Percentiles rank a stretch among this genome's conserved stretches.
Evolutionary conservation across 2,797 vertebrate genomes (phyloP).

Genomic region (Sylvia borin): DNA sequence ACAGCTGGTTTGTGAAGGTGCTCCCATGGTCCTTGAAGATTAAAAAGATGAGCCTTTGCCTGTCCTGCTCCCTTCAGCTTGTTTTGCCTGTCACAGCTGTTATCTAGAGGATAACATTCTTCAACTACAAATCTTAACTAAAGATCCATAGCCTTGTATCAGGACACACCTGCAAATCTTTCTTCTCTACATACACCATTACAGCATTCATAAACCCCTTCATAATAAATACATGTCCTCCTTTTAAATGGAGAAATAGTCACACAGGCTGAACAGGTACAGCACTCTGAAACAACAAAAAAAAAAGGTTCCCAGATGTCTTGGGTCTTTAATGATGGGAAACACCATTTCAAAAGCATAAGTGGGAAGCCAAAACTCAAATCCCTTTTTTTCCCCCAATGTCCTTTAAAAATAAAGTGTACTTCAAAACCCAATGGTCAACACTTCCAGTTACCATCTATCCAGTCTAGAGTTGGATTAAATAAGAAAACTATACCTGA

Average conservation of each 20-base stretch:
- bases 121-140: background rate
- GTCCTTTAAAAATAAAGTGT: background rate
- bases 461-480: background rate
- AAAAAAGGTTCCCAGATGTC: background rate
- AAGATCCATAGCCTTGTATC: background rate
- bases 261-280: background rate
- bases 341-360: background rate
- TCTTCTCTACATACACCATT: background rate
- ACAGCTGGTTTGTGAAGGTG: background rate
- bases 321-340: background rate
- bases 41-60: background rate
- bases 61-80: background rate
- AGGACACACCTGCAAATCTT: background rate
- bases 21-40: background rate
- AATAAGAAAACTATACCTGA: background rate
- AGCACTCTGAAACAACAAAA: background rate
- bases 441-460: background rate
- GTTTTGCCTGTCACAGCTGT: background rate
- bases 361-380: background rate
- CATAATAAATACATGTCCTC: background rate
- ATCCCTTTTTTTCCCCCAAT: fast-evolving
- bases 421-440: background rate
- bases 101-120: background rate
- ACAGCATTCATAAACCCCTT: background rate
- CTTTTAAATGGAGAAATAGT: background rate